Evolutionary conservation across 1,140 invertebrate species (phyloP).

Genomic region (Drosophila pseudoobscura): DNA sequence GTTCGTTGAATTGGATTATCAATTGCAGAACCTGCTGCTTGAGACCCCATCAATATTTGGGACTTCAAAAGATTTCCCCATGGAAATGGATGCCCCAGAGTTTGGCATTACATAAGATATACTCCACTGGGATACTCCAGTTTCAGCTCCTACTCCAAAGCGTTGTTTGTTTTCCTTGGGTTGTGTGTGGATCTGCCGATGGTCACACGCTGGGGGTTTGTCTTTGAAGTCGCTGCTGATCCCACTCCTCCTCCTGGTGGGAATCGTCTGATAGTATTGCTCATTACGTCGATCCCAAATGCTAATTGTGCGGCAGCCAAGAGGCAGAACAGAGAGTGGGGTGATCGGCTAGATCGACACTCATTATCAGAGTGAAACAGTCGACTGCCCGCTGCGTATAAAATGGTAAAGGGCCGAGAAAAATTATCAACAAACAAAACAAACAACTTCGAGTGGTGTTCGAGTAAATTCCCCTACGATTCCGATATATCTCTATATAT

Average conservation of each 20-base stretch:
- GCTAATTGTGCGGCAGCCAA: conserved; percentile 52
- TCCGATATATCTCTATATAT: conserved; percentile 64
- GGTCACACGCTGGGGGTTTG: conserved; percentile 65
- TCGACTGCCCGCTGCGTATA: conserved; percentile 60
- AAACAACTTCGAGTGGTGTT: conserved; percentile 36
- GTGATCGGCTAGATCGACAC: conserved; percentile 52
- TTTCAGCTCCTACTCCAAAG: conserved; percentile 16
- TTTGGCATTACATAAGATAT: conserved; percentile 46
- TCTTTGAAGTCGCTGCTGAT: conserved; percentile 63
- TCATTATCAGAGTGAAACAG: conserved; percentile 68
- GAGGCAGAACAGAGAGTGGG: neutral
- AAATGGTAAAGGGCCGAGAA: conserved; percentile 70
- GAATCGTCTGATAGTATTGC: conserved; percentile 44
- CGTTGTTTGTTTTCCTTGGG: conserved; percentile 57
- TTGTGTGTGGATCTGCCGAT: conserved; percentile 23
- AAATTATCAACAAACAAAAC: conserved; percentile 73
- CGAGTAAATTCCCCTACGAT: conserved; percentile 26
- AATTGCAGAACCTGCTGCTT: conserved; percentile 36
- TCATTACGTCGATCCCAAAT: conserved; percentile 57
- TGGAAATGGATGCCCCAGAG: conserved; percentile 1
- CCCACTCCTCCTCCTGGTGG: conserved; percentile 1
- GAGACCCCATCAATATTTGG: conserved; percentile 48
- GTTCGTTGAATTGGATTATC: conserved; percentile 15
- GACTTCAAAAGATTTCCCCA: conserved; percentile 56
- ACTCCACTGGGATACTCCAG: conserved; percentile 24